Conservation (phyloP, 2,888 invertebrate genomes). For the Seira ritae region DNA sequence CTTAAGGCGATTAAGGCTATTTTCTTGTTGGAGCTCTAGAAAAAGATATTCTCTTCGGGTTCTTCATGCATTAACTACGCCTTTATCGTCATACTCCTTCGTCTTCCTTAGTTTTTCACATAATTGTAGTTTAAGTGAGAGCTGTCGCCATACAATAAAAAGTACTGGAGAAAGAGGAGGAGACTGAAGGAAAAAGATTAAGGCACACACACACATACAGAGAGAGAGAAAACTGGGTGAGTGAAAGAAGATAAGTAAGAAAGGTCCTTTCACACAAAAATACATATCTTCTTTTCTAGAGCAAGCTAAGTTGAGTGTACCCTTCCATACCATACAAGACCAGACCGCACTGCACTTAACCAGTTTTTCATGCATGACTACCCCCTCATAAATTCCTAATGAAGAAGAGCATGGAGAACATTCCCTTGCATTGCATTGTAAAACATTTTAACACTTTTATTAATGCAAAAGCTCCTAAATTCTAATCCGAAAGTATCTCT, state of each 20-base stretch:
- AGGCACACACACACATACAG: too few species aligned
- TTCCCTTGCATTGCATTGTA: neutral
- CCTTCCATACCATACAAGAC: too few species aligned
- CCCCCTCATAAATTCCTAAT: constrained; percentile 53
- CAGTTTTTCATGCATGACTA: constrained; percentile 53
- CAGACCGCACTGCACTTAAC: constrained; percentile 42
- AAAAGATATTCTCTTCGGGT: neutral
- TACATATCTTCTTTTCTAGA: too few species aligned
- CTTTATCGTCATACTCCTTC: neutral
- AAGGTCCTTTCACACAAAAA: neutral
- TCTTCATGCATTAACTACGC: neutral
- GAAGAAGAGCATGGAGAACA: constrained; percentile 1
- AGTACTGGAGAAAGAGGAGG: neutral
- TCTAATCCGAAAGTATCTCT: neutral
- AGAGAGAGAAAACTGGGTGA: neutral
- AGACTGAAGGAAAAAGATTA: too few species aligned
- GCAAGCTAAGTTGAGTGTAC: too few species aligned
- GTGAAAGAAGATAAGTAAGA: neutral
- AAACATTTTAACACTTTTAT: neutral
- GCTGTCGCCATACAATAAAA: constrained; percentile 1
- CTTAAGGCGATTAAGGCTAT: constrained; percentile 64
- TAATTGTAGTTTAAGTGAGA: neutral
- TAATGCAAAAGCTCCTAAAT: neutral
- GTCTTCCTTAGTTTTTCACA: neutral
- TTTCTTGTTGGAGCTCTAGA: too few species aligned